Evolutionary conservation across 2,113 vertebrate genomes (phyloP).

Genomic region (Pardalotus punctatus): DNA sequence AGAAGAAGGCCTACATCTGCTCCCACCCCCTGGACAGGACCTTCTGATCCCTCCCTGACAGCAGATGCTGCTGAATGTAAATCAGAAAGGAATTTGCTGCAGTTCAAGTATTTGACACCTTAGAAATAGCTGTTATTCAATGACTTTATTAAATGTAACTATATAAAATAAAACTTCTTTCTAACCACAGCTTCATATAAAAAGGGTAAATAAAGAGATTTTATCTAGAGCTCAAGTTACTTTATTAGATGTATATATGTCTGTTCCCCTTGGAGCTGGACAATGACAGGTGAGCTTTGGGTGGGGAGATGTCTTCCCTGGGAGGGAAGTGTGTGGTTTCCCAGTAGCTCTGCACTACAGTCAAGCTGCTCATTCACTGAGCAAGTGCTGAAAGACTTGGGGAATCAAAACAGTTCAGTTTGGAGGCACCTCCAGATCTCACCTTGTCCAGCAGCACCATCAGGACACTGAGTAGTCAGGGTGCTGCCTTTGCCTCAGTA

Average conservation of each 20-base stretch:
- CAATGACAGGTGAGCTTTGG: neutral
- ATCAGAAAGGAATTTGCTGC: neutral
- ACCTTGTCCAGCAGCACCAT: too few species aligned
- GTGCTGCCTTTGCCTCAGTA: neutral
- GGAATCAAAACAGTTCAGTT: rapidly evolving
- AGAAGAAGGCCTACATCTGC: slow-evolving; percentile 85
- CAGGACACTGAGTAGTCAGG: too few species aligned
- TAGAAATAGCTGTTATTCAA: neutral
- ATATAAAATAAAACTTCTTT: neutral
- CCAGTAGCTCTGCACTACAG: neutral
- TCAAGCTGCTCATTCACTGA: neutral
- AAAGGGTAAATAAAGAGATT: neutral
- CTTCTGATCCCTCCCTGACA: slow-evolving; percentile 60
- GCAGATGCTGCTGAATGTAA: neutral
- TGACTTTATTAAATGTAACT: neutral
- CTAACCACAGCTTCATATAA: neutral
- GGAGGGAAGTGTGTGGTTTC: neutral
- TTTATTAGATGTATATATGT: rapidly evolving
- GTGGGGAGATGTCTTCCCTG: neutral
- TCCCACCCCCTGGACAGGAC: slow-evolving; percentile 90
- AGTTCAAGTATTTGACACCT: neutral
- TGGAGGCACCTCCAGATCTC: neutral
- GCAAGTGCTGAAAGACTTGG: neutral
- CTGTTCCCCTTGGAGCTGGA: neutral
- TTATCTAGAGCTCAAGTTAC: neutral